Evolutionary conservation across 2,113 vertebrate species (phyloP), one percentile per base, ranked within the genome.

Genomic region (Psilopsiagon aymara): DNA sequence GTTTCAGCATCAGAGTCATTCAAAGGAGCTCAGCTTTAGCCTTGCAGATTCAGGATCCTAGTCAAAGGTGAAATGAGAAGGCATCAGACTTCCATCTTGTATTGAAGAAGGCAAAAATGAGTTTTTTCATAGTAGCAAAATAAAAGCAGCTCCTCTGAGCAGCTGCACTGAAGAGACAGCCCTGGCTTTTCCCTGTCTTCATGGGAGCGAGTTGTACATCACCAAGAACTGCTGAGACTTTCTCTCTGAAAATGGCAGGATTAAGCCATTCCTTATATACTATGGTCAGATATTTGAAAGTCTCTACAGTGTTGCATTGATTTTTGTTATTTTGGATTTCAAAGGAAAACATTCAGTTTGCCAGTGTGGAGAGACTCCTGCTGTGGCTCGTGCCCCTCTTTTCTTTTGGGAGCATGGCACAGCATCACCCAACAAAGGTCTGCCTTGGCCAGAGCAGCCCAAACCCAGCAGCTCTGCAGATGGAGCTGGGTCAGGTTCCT

Each of bases 1-100:
- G 23, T 76, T 76, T 91, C 74, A 79, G 47, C 74, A 69, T n/a
- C 52, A 31, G 76, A 90, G 47, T 41, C 39, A 21, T 78, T 47
- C 66, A 31, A 27, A 69, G 57, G 46, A 93, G 62, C 35, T 93
- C 90, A 53, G 41, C 53, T 92, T 92, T 67, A 86, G 85, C 60
- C 55, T 82, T 78, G 49, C 53, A 74, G 68, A 24, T 43, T 51
- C 59, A 86, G 46, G 24, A 70, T 68, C 35, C 35, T 33, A 33
- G 25, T 44, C 47, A 90, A 74, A 68, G 60, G 39, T 1, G 1
- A 90, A 78, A 52, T 23, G 35, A 49, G 80, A 70, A 0, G 0
- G 7, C 55, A 63, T 77, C 49, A 46, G 47, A 15, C 74, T 70
- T 82, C 21, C 46, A 6, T 37, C 62, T 51, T 37, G 11, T 35